Conservation (phyloP, 2,797 vertebrate species). For the Tokudaia tokunoshimensis region DNA sequence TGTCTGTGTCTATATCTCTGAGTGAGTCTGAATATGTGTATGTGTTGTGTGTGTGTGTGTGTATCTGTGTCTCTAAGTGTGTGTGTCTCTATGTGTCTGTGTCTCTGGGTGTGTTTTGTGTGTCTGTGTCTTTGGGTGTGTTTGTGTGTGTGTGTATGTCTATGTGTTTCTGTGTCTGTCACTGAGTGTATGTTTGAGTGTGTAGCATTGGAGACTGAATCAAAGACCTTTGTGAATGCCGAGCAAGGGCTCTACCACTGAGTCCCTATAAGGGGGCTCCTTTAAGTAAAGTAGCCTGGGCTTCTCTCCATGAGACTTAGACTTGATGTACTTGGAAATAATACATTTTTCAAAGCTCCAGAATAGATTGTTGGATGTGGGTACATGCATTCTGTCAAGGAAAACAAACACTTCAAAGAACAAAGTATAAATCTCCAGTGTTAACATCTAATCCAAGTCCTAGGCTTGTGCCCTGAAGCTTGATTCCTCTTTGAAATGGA, state of each 20-base stretch:
- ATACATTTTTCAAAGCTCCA: constrained; percentile 2
- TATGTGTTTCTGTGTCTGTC: neutral
- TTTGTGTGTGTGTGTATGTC: neutral
- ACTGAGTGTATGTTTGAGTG: neutral
- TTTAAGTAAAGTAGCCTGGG: neutral
- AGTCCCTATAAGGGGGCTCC: neutral
- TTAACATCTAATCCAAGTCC: neutral
- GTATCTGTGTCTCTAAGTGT: neutral
- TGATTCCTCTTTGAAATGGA: neutral
- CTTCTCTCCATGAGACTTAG: neutral
- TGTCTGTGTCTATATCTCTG: neutral
- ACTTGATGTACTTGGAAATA: constrained; percentile 11
- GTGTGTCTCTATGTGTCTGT: neutral
- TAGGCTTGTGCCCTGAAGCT: neutral
- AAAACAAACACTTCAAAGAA: constrained; percentile 9
- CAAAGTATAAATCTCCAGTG: neutral
- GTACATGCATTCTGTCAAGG: neutral
- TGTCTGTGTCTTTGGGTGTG: neutral
- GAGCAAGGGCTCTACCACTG: neutral
- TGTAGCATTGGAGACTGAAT: neutral
- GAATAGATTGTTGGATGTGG: neutral
- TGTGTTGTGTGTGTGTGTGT: neutral
- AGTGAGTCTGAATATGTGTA: neutral
- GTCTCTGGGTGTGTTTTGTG: neutral
- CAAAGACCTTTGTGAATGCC: neutral